These are phyloP conservation scores for Candidula unifasciata DNA, from an alignment of 2,888 invertebrate genomes.

Conservation along the genomic window DNA sequence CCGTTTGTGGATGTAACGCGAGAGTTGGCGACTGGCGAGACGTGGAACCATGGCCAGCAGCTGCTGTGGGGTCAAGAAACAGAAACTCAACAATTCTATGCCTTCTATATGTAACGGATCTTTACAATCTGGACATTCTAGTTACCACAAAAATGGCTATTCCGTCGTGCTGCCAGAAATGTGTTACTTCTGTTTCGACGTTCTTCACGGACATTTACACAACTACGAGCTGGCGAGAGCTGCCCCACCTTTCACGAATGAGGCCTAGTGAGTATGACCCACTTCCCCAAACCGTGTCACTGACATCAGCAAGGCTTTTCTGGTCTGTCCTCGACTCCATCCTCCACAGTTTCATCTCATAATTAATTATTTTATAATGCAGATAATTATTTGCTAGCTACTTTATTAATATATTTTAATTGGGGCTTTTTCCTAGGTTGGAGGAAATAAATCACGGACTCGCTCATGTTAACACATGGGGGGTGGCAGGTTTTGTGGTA, in stretches of 20 bases:
- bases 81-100: constrained; percentile 86
- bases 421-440: too few relatives aligned
- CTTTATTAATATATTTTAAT: too few relatives aligned
- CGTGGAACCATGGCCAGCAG: constrained; percentile 86
- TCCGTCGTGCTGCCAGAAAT: constrained; percentile 84
- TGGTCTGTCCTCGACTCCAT: too few relatives aligned
- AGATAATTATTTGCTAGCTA: too few relatives aligned
- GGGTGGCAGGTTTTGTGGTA: too few relatives aligned
- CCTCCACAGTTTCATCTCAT: too few relatives aligned
- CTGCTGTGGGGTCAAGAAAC: constrained; percentile 94
- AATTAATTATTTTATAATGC: too few relatives aligned
- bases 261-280: constrained; percentile 89
- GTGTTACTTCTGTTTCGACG: constrained; percentile 99
- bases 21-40: constrained; percentile 52
- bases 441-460: neutral
- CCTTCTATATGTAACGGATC: constrained; percentile 78
- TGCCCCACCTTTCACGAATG: constrained; percentile 91
- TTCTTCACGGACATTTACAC: constrained; percentile 94
- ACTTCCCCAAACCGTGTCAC: constrained; percentile 36
- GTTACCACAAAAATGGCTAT: constrained; percentile 72
- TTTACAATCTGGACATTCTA: constrained; percentile 70
- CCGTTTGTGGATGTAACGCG: constrained; percentile 47
- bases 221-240: constrained; percentile 93
- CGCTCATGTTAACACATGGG: neutral
- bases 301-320: neutral